Evolutionary conservation across 1,140 invertebrate species (phyloP).

Genomic region (Laodelphax striatellus): DNA sequence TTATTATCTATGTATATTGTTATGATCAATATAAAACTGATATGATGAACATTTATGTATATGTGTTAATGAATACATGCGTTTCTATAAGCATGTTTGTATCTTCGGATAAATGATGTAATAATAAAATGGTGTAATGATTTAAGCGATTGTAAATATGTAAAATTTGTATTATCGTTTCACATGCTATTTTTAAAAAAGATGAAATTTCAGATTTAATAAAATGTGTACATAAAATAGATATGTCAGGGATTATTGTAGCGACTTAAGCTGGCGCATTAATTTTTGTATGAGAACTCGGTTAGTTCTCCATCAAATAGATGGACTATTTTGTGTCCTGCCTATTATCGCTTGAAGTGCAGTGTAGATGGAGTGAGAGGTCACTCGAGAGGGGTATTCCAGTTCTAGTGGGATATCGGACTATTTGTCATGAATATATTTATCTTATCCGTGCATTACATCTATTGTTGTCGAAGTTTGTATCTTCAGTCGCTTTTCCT

Average conservation of each 20-base stretch:
- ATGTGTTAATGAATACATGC: too few species aligned
- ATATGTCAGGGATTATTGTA: background rate
- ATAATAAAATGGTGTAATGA: background rate
- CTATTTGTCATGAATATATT: background rate
- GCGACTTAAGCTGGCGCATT: background rate
- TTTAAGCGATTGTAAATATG: constrained; percentile 11
- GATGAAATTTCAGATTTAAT: background rate
- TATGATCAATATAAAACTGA: background rate
- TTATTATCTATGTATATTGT: constrained; percentile 2
- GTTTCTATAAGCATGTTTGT: too few species aligned
- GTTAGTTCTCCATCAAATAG: too few species aligned
- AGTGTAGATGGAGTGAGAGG: constrained; percentile 1
- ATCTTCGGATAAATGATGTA: background rate
- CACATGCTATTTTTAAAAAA: constrained; percentile 10
- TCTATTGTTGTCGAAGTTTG: too few species aligned
- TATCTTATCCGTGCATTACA: too few species aligned
- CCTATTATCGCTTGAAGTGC: background rate
- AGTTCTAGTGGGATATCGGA: constrained; percentile 12
- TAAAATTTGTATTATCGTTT: constrained; percentile 14
- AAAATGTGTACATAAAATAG: background rate
- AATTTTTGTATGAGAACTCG: background rate
- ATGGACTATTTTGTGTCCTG: background rate
- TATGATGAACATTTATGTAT: too few species aligned
- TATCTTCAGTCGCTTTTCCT: too few species aligned
- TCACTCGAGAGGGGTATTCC: constrained; percentile 4